Conservation (phyloP, 2,888 invertebrate genomes). For the Mythimna lalbum region DNA sequence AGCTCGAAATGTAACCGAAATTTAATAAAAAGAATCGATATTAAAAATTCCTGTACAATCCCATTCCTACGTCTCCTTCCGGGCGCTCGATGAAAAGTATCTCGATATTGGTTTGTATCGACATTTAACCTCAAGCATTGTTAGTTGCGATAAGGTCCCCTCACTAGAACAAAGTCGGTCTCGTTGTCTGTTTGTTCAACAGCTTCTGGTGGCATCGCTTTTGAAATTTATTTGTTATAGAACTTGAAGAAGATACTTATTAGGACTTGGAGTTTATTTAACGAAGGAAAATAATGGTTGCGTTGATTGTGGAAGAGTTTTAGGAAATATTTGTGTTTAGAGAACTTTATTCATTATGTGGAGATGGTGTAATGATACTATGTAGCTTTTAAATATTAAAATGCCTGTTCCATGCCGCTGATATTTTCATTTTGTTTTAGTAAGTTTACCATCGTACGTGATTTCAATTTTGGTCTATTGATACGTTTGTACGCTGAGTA, state of each 20-base stretch:
- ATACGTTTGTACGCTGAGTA: no score
- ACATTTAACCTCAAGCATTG: constrained; percentile 64
- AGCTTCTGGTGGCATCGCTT: constrained; percentile 50
- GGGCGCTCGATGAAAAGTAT: constrained; percentile 44
- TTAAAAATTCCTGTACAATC: background rate
- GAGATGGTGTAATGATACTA: no score
- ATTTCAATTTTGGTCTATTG: no score
- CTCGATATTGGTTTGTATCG: constrained; percentile 60
- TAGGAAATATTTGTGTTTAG: constrained; percentile 7
- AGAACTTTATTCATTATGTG: constrained; percentile 2
- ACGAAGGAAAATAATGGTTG: constrained; percentile 14
- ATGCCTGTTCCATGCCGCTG: no score
- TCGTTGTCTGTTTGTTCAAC: constrained; percentile 52
- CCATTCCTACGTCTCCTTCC: constrained; percentile 43
- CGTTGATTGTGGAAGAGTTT: constrained; percentile 14
- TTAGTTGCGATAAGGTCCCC: constrained; percentile 53
- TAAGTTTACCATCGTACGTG: no score
- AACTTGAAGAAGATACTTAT: constrained; percentile 48
- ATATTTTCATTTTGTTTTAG: no score
- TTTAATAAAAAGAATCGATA: constrained; percentile 15
- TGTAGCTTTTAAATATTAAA: no score
- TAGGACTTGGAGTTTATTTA: constrained; percentile 48
- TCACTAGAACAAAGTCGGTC: constrained; percentile 53
- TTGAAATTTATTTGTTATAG: constrained; percentile 56
- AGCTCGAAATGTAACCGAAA: background rate